Percentiles rank a stretch among this genome's conserved stretches.
phyloP scores from a whole-genome alignment of 1,140 invertebrate genomes.

The Bombyx mori region ASM3026992v2 NC_085118.1:6026001-6026500 shows the following conservation, averaged over 20 bases:
- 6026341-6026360: background rate
- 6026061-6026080: conserved; percentile 6
- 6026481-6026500: too few relatives aligned
- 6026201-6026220: conserved; percentile 69
- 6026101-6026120: conserved; percentile 43
- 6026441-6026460: too few relatives aligned
- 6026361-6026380: background rate
- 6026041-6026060: conserved; percentile 14
- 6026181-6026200: conserved; percentile 64
- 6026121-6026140: conserved; percentile 11
- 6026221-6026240: conserved; percentile 46
- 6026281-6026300: background rate
- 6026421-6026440: too few relatives aligned
- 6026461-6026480: too few relatives aligned
- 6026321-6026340: background rate
- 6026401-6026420: too few relatives aligned
- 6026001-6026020: background rate
- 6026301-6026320: background rate
- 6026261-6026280: too few relatives aligned
- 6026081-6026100: conserved; percentile 10
- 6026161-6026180: conserved; percentile 68
- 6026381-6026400: too few relatives aligned
- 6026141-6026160: conserved; percentile 53
- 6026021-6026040: conserved; percentile 10
- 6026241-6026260: conserved; percentile 13